phyloP scores from a whole-genome alignment of 2,797 vertebrate genomes.

The Sebastes trivittatus region DNA sequence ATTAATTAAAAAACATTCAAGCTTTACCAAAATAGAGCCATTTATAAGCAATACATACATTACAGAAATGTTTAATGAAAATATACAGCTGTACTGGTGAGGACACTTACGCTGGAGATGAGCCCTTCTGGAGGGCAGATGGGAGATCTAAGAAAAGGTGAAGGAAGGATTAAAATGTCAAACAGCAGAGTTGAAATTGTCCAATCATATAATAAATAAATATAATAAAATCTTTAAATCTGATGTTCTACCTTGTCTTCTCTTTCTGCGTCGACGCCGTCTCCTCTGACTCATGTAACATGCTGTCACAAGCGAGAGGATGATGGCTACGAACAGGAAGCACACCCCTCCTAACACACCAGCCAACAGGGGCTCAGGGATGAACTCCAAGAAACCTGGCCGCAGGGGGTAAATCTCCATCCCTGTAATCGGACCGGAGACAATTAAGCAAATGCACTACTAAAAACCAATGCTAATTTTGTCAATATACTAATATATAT shows the following conservation, averaged over 20 bases:
- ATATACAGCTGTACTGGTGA: background rate
- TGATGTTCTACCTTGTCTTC: slow-evolving; percentile 76
- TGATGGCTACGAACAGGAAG: slow-evolving; percentile 90
- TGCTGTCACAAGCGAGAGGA: slow-evolving; percentile 89
- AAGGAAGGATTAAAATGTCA: slow-evolving; percentile 57
- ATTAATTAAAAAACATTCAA: background rate
- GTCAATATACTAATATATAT: background rate
- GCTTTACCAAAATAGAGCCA: background rate
- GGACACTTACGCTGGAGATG: slow-evolving; percentile 88
- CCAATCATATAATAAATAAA: background rate
- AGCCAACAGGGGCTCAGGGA: slow-evolving; percentile 90
- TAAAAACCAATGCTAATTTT: background rate
- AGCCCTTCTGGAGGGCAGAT: slow-evolving; percentile 89
- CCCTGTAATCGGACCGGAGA: slow-evolving; percentile 74
- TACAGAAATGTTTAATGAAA: background rate
- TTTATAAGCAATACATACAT: background rate
- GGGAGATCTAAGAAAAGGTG: slow-evolving; percentile 86
- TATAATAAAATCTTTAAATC: background rate
- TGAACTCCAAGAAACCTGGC: slow-evolving; percentile 86
- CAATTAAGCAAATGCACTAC: background rate
- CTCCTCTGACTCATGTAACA: slow-evolving; percentile 90
- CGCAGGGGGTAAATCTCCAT: slow-evolving; percentile 92
- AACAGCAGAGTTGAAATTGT: slow-evolving; percentile 1
- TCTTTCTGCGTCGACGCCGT: slow-evolving; percentile 72
- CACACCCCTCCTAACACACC: slow-evolving; percentile 92